These are phyloP conservation scores for Scleropages formosus DNA, from an alignment of 2,797 vertebrate species.

Conservation along the genomic window DNA sequence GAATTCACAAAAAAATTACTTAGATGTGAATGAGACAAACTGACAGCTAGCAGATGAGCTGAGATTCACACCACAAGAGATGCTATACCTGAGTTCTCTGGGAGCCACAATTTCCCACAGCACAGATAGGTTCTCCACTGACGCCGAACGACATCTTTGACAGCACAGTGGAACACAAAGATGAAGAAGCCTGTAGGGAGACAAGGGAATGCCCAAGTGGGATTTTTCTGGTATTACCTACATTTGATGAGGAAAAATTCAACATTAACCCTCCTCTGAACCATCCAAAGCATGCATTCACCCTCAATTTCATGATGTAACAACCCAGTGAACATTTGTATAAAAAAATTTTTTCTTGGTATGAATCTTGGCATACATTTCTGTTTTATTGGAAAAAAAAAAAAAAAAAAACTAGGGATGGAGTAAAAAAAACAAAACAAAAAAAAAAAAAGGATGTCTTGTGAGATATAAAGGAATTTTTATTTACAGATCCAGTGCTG, in stretches of 20 bases:
- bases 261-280: too few relatives aligned
- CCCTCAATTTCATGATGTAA: neutral
- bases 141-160: slow-evolving; percentile 88
- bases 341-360: too few relatives aligned
- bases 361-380: too few relatives aligned
- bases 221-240: too few relatives aligned
- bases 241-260: neutral
- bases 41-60: neutral
- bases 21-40: neutral
- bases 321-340: too few relatives aligned
- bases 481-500: too few relatives aligned
- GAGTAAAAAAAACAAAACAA: too few relatives aligned
- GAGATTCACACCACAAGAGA: neutral
- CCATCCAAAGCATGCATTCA: too few relatives aligned
- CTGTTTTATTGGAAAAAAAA: too few relatives aligned
- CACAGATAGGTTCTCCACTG: slow-evolving; percentile 92
- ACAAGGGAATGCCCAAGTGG: neutral
- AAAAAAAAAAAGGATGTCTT: too few relatives aligned
- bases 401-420: too few relatives aligned
- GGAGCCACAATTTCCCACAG: slow-evolving; percentile 82
- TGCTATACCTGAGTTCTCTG: slow-evolving; percentile 85
- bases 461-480: too few relatives aligned
- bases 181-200: slow-evolving; percentile 86
- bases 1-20: neutral
- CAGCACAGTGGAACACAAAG: slow-evolving; percentile 89